These are phyloP conservation scores for Atherinomorus stipes DNA, from an alignment of 2,113 vertebrate genomes.

Conservation along the genomic window DNA sequence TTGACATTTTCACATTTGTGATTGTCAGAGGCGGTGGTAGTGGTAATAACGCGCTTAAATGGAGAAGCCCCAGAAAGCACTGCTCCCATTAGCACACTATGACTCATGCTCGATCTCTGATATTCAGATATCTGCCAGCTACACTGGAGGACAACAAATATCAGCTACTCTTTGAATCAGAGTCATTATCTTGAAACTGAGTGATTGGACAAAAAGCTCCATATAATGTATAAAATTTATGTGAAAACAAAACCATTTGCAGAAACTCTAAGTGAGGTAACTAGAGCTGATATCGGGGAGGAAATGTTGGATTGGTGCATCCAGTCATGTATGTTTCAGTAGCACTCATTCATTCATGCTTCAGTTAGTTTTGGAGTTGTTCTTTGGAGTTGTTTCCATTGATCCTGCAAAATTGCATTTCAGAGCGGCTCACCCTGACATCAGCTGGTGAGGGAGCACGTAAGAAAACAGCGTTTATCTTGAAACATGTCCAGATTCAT, in stretches of 20 bases:
- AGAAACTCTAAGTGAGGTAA: background rate
- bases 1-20: too few relatives aligned
- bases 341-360: background rate
- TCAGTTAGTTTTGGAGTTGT: constrained; percentile 4
- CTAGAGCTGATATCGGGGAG: background rate
- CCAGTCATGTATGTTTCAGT: background rate
- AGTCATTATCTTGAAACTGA: too few relatives aligned
- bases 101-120: too few relatives aligned
- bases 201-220: too few relatives aligned
- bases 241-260: background rate
- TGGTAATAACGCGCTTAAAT: too few relatives aligned
- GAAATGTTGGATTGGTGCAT: background rate
- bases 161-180: too few relatives aligned
- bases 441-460: background rate
- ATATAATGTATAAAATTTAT: too few relatives aligned
- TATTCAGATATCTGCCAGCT: too few relatives aligned
- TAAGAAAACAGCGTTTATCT: constrained; percentile 16
- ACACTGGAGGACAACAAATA: too few relatives aligned
- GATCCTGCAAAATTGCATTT: constrained; percentile 19
- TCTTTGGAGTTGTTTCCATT: constrained; percentile 11
- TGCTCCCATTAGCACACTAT: too few relatives aligned
- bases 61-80: too few relatives aligned
- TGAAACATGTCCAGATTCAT: constrained; percentile 1
- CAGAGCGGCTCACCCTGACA: constrained; percentile 4
- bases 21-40: too few relatives aligned